phyloP scores from a whole-genome alignment of 2,113 vertebrate species.

The Tragelaphus scriptus region DNA sequence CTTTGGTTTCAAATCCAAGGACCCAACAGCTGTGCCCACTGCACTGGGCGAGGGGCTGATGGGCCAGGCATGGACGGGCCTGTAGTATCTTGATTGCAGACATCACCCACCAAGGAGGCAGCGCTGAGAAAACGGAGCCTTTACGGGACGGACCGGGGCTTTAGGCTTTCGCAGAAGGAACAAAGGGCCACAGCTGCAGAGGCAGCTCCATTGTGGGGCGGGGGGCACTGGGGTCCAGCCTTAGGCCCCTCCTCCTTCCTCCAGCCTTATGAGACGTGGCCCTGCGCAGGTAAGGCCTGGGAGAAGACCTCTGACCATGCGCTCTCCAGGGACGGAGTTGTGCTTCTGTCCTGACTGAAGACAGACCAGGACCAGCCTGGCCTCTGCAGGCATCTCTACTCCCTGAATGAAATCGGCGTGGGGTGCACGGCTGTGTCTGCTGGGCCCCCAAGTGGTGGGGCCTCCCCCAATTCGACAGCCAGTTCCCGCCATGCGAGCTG shows the following conservation, averaged over 20 bases:
- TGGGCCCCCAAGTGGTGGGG: not conserved
- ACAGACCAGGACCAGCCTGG: not conserved
- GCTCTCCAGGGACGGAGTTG: not conserved
- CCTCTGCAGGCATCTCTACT: not conserved
- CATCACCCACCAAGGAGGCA: not conserved
- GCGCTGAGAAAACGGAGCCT: not conserved
- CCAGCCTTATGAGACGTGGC: not conserved
- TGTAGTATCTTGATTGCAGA: not conserved
- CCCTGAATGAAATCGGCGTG: fast-evolving
- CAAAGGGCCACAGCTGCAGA: not conserved
- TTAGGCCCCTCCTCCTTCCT: not conserved
- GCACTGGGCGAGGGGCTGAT: not conserved
- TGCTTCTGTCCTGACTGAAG: not conserved
- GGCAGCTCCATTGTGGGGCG: fast-evolving
- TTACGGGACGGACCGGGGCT: no score
- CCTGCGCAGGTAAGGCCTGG: fast-evolving
- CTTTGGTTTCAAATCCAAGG: not conserved
- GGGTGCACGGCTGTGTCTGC: no score
- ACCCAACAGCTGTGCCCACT: not conserved
- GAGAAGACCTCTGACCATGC: not conserved
- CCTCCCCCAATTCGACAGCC: not conserved
- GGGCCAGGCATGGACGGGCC: not conserved
- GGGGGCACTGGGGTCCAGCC: not conserved
- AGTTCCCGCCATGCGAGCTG: fast-evolving
- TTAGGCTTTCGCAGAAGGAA: not conserved